Evolutionary conservation across 23 tunicate species (phyloP), one percentile per base, ranked within the genome.

Genomic region (Corella eumyota): DNA sequence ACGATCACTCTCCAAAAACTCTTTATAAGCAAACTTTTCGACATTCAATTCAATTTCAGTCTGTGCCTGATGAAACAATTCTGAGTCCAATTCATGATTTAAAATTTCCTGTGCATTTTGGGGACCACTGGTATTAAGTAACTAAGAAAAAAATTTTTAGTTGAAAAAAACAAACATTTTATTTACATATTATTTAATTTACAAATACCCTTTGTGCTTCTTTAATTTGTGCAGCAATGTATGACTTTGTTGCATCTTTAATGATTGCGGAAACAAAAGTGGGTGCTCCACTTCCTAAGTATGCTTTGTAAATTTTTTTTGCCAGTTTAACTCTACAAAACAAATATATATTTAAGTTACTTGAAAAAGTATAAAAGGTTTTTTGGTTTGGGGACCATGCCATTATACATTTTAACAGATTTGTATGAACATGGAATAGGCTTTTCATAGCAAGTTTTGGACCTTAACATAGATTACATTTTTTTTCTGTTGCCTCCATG

Each of bases 11-110:
- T 46, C 58, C 47, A 88, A 51, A 62, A 88, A 88, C 1, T 46
- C 27, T 36, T 57, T 73, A 62, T 88, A 79, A 17, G 63, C 34
- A 46, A 50, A 67, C 30, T 62, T 32, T 73, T 88, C 96, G 24
- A 88, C 64, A 54, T 88, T 56, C 1, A 19, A 64, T 68, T 88
- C 96, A 34, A 88, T 79, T 50, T 88, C 87, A 36, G 31, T 88
- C 37, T 88, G 88, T 6, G 96, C 88, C 66, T 78, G 72, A 22
- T 67, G 67, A 62, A 88, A 88, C 13, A 88, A 45, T 54, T 73
- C 67, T 2, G 78, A 55, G 29, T 78, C 96, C 0, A 85, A 47
- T 22, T 57, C 69, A 21, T 45, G 3, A 4, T n/a, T n/a, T n/a
- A n/a, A n/a, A n/a, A n/a, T n/a, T n/a, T n/a, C n/a, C 44, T 44